A percentile compares a stretch with the other conserved stretches of the same genome.
Conservation (phyloP, 2,888 invertebrate species). For the Anoplius nigerrimus region DNA sequence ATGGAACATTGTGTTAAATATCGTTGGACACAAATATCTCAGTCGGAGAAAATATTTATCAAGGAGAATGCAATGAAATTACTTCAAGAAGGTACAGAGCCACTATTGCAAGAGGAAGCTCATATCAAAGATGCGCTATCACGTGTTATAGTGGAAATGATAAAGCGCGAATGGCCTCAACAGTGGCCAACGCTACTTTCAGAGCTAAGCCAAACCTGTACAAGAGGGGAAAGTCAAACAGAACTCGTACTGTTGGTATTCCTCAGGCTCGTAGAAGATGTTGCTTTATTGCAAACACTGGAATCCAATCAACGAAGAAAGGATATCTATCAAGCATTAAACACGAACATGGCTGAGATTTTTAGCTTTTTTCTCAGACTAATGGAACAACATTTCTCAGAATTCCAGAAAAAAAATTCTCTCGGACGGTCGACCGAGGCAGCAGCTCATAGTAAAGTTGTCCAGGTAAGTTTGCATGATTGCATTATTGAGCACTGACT, state of each 20-base stretch:
- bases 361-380: constrained; percentile 90
- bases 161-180: constrained; percentile 98
- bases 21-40: constrained; percentile 92
- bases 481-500: neutral
- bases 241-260: constrained; percentile 93
- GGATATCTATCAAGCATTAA: constrained; percentile 93
- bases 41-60: constrained; percentile 91
- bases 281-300: constrained; percentile 91
- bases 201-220: constrained; percentile 89
- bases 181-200: constrained; percentile 92
- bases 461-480: constrained; percentile 77
- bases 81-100: constrained; percentile 84
- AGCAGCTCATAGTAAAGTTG: constrained; percentile 85
- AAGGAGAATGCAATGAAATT: constrained; percentile 95
- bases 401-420: constrained; percentile 82
- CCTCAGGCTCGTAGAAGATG: constrained; percentile 93
- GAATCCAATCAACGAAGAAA: constrained; percentile 92
- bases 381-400: constrained; percentile 87
- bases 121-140: constrained; percentile 91
- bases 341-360: constrained; percentile 90
- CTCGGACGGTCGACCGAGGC: constrained; percentile 81
- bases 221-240: constrained; percentile 90
- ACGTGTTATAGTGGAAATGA: constrained; percentile 96
- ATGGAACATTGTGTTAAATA: constrained; percentile 96
- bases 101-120: constrained; percentile 82